A percentile compares a stretch with the other conserved stretches of the same genome.
These are phyloP conservation scores for Globicephala melas DNA, from an alignment of 2,113 vertebrate species.

Conservation along the genomic window DNA sequence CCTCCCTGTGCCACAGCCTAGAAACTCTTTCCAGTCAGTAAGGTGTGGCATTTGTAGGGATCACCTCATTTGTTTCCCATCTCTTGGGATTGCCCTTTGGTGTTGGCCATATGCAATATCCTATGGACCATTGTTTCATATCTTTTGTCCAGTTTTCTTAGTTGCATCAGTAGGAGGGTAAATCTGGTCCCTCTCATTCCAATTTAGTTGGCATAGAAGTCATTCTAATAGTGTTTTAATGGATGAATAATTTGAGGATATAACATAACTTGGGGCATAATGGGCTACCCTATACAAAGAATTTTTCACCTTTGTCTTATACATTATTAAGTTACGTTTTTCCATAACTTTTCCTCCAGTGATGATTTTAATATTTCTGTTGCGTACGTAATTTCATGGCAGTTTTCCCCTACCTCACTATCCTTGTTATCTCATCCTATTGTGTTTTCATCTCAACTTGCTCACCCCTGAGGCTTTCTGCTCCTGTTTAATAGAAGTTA, in stretches of 20 bases:
- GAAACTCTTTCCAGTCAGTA: neutral
- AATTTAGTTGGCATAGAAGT: neutral
- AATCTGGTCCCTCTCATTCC: neutral
- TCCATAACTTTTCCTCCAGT: neutral
- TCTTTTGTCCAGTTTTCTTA: neutral
- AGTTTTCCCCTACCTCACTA: neutral
- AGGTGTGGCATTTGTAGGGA: neutral
- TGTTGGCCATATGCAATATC: neutral
- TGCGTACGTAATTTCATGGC: neutral
- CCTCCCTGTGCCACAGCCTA: neutral
- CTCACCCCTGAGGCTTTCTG: neutral
- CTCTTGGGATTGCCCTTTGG: neutral
- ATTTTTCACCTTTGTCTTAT: neutral
- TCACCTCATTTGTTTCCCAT: neutral
- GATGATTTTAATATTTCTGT: neutral
- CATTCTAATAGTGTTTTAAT: neutral
- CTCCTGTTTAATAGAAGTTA: neutral
- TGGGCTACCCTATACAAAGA: neutral
- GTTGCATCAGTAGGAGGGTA: neutral
- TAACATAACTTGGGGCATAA: neutral
- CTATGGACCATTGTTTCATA: neutral
- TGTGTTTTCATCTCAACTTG: neutral
- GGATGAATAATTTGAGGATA: neutral
- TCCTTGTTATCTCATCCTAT: neutral
- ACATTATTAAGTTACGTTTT: neutral